A percentile compares a stretch with the other conserved stretches of the same genome.
Conservation (phyloP, 2,113 vertebrate species). For the Pyxicephalus adspersus region DNA sequence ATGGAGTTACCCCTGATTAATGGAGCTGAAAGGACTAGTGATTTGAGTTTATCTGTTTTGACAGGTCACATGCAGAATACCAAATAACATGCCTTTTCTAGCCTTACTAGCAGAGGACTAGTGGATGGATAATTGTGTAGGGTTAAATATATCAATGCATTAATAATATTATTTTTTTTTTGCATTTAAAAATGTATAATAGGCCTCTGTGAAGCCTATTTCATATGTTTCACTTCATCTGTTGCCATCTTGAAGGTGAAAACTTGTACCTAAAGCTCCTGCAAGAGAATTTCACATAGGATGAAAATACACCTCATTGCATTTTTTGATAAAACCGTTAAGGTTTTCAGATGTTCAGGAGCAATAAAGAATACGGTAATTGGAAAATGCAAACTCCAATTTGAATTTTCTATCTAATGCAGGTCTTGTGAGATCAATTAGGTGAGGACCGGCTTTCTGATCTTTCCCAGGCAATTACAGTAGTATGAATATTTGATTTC, state of each 20-base stretch:
- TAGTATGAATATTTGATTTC: constrained; percentile 55
- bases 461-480: constrained; percentile 55
- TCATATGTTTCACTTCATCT: background rate
- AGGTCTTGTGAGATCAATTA: constrained; percentile 55
- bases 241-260: background rate
- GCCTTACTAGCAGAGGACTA: too few relatives aligned
- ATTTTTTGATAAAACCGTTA: constrained; percentile 8
- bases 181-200: too few relatives aligned
- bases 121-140: too few relatives aligned
- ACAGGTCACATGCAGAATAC: too few relatives aligned
- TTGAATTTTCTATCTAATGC: constrained; percentile 40
- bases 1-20: too few relatives aligned
- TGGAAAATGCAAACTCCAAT: constrained; percentile 39
- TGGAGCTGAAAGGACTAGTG: too few relatives aligned
- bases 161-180: too few relatives aligned
- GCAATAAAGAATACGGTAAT: constrained; percentile 40
- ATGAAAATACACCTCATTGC: background rate
- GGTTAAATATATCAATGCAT: too few relatives aligned
- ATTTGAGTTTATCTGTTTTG: too few relatives aligned
- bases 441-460: constrained; percentile 41
- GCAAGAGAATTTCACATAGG: background rate
- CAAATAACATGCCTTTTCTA: too few relatives aligned
- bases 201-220: background rate
- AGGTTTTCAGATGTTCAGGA: constrained; percentile 31
- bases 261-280: background rate